Evolutionary conservation across 2,113 vertebrate species (phyloP), one percentile per base, ranked within the genome.

Genomic region (Poecilia latipinna): DNA sequence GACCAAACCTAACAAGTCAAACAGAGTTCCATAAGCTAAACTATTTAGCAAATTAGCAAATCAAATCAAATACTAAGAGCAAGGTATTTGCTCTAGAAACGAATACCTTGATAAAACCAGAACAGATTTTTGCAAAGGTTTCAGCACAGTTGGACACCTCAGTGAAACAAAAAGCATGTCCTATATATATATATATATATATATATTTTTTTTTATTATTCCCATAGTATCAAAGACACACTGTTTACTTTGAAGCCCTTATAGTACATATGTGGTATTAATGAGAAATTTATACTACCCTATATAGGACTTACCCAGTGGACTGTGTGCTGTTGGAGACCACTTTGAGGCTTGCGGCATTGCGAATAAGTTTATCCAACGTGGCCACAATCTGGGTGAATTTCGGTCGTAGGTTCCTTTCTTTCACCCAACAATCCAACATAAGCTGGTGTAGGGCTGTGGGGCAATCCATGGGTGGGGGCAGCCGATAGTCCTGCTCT

Each of bases 381-480:
- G 97, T 98, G 88, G 97, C 98, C 84, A 99, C 98, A 0, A 99
- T 99, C 93, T 99, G 97, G 76, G 97, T 96, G 94, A 99, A 99
- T 86, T 99, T 99, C 80, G 98, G 98, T 85, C 98, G 93, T 44
- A 98, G 94, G 91, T 99, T 99, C 79, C 98, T 96, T 89, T 99
- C 98, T 78, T 98, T 96, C 75, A 99, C 96, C 98, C 98, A 99
- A 92, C 98, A 99, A 94, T 99, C 98, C 89, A 99, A 75, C 98
- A 99, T 99, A 87, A 99, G 95, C 92, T 99, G 97, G 89, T 99
- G 98, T 61, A 99, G 94, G 0, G 98, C 98, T 0, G 97, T 98
- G 81, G 98, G 98, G 90, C 98, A 99, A 94, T 99, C 98, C 98
- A 99, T 99, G 72, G 98, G 98, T 2, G 97, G 98, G 8, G 98